Evolutionary conservation across 2,113 vertebrate genomes (phyloP).

Genomic region (Psammodynastes pulverulentus): DNA sequence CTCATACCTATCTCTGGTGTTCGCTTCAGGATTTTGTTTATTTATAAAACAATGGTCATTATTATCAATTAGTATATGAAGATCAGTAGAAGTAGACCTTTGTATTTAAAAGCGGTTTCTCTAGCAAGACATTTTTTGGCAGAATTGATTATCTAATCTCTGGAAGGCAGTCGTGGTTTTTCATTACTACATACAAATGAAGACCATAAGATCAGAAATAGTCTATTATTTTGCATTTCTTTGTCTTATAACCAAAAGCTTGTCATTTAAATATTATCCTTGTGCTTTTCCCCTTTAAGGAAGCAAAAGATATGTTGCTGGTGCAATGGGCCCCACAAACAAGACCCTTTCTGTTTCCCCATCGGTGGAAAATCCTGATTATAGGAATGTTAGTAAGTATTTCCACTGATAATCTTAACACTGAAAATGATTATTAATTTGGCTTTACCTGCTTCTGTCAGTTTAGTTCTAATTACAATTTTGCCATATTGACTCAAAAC

Average conservation of each 20-base stretch:
- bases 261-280: background rate
- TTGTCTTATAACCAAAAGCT: background rate
- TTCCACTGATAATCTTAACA: background rate
- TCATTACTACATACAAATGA: background rate
- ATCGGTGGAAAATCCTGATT: slow-evolving; percentile 92
- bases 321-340: slow-evolving; percentile 95
- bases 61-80: background rate
- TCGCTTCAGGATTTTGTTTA: background rate
- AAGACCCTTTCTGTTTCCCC: slow-evolving; percentile 95
- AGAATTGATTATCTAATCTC: background rate
- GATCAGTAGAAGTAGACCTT: background rate
- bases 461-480: background rate
- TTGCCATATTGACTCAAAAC: background rate
- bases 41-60: background rate
- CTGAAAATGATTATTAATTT: background rate
- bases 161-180: background rate
- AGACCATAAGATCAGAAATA: background rate
- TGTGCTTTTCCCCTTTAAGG: slow-evolving; percentile 66
- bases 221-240: background rate
- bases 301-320: slow-evolving; percentile 86
- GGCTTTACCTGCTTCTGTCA: background rate
- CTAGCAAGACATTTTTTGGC: background rate
- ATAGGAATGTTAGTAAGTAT: slow-evolving; percentile 91
- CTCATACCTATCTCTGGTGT: background rate
- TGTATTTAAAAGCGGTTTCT: background rate